phyloP scores from a whole-genome alignment of 2,888 invertebrate genomes.

The Buathra laborator region DNA sequence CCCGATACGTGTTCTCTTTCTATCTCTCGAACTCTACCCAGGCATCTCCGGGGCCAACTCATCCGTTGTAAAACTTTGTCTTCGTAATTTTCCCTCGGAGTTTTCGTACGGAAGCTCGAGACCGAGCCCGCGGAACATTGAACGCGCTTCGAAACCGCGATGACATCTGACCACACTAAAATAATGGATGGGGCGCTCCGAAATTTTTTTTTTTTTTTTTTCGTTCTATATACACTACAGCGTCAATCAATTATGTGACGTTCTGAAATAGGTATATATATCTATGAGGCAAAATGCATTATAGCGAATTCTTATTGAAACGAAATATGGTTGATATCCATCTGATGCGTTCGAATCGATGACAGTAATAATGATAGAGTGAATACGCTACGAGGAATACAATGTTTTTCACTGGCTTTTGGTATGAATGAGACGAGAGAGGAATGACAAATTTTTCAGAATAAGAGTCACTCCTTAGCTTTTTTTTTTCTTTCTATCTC shows the following conservation, averaged over 20 bases:
- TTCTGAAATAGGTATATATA: background rate
- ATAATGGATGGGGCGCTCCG: background rate
- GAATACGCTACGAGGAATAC: background rate
- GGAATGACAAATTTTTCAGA: slow-evolving; percentile 47
- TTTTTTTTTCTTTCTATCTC: slow-evolving; percentile 3
- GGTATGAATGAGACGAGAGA: background rate
- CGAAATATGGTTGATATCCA: background rate
- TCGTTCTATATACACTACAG: background rate
- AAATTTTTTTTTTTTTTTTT: background rate
- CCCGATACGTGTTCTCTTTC: slow-evolving; percentile 73
- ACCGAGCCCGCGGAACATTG: background rate
- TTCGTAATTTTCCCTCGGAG: slow-evolving; percentile 52
- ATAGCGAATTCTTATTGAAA: background rate
- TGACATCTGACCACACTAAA: background rate
- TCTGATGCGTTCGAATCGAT: slow-evolving; percentile 1
- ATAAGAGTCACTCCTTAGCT: slow-evolving; percentile 18
- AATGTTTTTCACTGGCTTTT: slow-evolving; percentile 14
- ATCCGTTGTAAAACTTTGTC: slow-evolving; percentile 5
- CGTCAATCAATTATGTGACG: background rate
- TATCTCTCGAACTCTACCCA: slow-evolving; percentile 14
- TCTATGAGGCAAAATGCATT: too few species aligned
- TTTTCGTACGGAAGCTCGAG: background rate
- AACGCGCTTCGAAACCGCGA: slow-evolving; percentile 19
- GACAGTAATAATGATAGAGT: slow-evolving; percentile 36
- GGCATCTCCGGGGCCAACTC: slow-evolving; percentile 12